Conservation (phyloP, 2,888 invertebrate genomes). For the Ophion costatus region DNA sequence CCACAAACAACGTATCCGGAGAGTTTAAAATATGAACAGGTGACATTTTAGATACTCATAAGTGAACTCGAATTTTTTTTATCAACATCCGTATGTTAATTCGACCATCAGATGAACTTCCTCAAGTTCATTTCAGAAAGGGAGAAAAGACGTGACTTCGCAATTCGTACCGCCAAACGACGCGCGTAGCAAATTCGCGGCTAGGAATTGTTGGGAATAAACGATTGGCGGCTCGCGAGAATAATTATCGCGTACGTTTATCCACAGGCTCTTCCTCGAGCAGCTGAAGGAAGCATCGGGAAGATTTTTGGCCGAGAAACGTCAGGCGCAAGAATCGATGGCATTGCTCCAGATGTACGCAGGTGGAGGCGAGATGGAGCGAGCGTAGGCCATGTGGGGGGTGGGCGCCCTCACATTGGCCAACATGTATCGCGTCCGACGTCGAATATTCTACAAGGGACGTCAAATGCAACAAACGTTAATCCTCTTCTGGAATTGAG, state of each 20-base stretch:
- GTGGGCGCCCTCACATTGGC: slow-evolving; percentile 83
- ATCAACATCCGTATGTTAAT: too few species aligned
- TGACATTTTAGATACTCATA: too few species aligned
- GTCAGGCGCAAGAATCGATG: slow-evolving; percentile 94
- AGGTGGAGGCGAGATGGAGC: slow-evolving; percentile 81
- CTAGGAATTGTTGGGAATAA: not conserved
- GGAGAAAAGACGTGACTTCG: too few species aligned
- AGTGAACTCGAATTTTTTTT: too few species aligned
- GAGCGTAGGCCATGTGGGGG: slow-evolving; percentile 83
- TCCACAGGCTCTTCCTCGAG: slow-evolving; percentile 88
- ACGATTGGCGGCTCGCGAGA: too few species aligned
- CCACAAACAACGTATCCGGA: too few species aligned
- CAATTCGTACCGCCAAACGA: too few species aligned
- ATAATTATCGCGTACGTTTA: slow-evolving; percentile 5
- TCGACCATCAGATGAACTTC: too few species aligned
- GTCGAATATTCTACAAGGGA: slow-evolving; percentile 81
- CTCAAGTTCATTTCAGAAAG: too few species aligned
- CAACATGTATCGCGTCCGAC: slow-evolving; percentile 81
- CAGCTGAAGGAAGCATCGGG: slow-evolving; percentile 94
- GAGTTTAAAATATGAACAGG: too few species aligned
- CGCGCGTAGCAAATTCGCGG: not conserved
- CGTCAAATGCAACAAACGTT: slow-evolving; percentile 81
- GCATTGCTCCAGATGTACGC: slow-evolving; percentile 91
- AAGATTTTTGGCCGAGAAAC: slow-evolving; percentile 91
- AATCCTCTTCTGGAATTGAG: slow-evolving; percentile 82